phyloP scores from a whole-genome alignment of 2,888 invertebrate genomes.

The Ypsolopha scabrella region DNA sequence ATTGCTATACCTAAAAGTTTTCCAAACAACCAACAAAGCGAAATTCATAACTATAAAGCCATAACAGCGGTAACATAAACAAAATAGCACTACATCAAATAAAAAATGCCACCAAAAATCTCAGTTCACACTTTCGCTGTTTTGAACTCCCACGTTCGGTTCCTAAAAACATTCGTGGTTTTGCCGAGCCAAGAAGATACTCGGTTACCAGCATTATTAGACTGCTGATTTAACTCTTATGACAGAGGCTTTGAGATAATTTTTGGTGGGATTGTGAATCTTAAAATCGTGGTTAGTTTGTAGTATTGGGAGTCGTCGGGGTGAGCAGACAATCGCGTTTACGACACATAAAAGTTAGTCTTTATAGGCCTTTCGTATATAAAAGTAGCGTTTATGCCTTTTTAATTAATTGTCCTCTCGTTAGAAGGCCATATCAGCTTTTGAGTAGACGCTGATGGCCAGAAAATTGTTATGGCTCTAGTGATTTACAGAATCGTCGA shows the following conservation, averaged over 20 bases:
- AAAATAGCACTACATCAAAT: neutral
- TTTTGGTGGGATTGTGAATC: too few species aligned
- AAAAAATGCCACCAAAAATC: conserved; percentile 7
- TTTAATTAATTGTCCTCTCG: conserved; percentile 68
- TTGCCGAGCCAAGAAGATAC: too few species aligned
- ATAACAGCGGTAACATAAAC: neutral
- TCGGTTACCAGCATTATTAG: too few species aligned
- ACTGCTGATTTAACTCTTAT: too few species aligned
- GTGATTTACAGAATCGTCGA: conserved; percentile 38
- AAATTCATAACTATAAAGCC: neutral
- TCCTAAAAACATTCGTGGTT: too few species aligned
- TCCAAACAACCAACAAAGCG: neutral
- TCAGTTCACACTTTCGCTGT: conserved; percentile 21
- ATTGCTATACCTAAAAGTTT: neutral
- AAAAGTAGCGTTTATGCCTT: conserved; percentile 68
- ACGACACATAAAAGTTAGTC: conserved; percentile 70
- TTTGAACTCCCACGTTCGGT: conserved; percentile 22
- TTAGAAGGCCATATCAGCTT: conserved; percentile 64
- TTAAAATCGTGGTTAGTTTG: conserved; percentile 2
- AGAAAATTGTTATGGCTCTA: conserved; percentile 57
- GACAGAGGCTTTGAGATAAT: too few species aligned
- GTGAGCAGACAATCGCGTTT: conserved; percentile 67
- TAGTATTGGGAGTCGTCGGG: conserved; percentile 47
- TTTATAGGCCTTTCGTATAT: conserved; percentile 65
- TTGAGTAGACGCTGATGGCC: conserved; percentile 53